Evolutionary conservation across 1,140 invertebrate genomes (phyloP).

Genomic region (Coenobita brevimanus): DNA sequence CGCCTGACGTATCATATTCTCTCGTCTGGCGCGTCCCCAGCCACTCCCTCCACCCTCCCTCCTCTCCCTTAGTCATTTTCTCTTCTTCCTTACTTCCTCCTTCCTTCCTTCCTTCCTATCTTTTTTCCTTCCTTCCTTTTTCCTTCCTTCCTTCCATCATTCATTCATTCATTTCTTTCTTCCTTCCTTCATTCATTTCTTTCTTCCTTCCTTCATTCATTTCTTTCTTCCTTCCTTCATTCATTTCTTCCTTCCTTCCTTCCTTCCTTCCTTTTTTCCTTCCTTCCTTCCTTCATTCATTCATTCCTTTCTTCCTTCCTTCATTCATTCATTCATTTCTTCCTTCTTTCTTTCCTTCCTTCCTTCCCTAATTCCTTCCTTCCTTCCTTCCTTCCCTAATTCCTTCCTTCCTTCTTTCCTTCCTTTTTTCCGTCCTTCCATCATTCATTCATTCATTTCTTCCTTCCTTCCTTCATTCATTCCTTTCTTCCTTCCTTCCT

Average conservation of each 20-base stretch:
- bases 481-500: not conserved
- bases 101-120: not conserved
- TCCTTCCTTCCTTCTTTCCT: too few species aligned
- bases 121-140: too few species aligned
- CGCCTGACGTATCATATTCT: too few species aligned
- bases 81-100: not conserved
- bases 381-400: too few species aligned
- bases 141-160: too few species aligned
- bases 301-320: not conserved
- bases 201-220: not conserved
- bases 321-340: slow-evolving; percentile 1
- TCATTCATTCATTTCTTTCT: not conserved
- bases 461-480: not conserved
- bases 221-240: not conserved
- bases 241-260: not conserved
- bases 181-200: not conserved
- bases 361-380: too few species aligned
- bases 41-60: too few species aligned
- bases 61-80: too few species aligned
- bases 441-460: not conserved
- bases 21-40: too few species aligned
- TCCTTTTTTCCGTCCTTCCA: too few species aligned
- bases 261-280: not conserved
- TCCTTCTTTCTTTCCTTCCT: not conserved
- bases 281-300: not conserved